Evolutionary conservation across 2,888 invertebrate genomes (phyloP).

Genomic region (Empis stercorea): DNA sequence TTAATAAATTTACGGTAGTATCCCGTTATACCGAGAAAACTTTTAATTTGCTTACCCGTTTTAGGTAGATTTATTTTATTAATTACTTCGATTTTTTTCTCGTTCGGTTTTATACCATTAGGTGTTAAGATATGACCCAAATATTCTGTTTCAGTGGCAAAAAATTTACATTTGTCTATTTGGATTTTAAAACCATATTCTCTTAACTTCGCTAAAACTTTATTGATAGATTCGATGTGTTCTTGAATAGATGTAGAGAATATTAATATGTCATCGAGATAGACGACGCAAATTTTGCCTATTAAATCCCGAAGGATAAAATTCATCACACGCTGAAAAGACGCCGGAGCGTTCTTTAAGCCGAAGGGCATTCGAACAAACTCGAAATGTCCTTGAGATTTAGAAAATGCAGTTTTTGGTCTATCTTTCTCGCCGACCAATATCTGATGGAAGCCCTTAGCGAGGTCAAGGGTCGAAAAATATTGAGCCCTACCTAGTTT

Average conservation of each 20-base stretch:
- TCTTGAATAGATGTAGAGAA: constrained; percentile 5
- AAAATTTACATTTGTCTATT: constrained; percentile 5
- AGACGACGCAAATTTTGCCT: constrained; percentile 2
- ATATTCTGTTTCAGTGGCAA: not conserved
- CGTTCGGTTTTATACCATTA: too few species aligned
- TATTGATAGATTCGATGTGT: constrained; percentile 2
- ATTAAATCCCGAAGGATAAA: not conserved
- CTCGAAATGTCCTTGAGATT: constrained; percentile 7
- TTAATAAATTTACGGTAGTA: constrained; percentile 6
- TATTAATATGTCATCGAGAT: constrained; percentile 6
- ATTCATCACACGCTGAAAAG: not conserved
- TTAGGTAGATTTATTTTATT: not conserved
- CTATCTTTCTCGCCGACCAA: not conserved
- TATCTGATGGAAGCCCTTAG: not conserved
- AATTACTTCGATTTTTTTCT: not conserved
- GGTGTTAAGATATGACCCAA: not conserved
- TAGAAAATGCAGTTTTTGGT: constrained; percentile 9
- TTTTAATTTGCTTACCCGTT: not conserved
- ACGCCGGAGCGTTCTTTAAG: not conserved
- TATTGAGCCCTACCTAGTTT: constrained; percentile 8
- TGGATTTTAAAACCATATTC: constrained; percentile 6
- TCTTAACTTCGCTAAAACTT: constrained; percentile 1
- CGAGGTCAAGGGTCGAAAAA: not conserved
- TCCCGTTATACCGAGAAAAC: constrained; percentile 5
- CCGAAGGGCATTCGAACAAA: constrained; percentile 4